These are phyloP conservation scores for Drosophila paranaensis DNA, from an alignment of 2,888 invertebrate genomes.

Conservation along the genomic window DNA sequence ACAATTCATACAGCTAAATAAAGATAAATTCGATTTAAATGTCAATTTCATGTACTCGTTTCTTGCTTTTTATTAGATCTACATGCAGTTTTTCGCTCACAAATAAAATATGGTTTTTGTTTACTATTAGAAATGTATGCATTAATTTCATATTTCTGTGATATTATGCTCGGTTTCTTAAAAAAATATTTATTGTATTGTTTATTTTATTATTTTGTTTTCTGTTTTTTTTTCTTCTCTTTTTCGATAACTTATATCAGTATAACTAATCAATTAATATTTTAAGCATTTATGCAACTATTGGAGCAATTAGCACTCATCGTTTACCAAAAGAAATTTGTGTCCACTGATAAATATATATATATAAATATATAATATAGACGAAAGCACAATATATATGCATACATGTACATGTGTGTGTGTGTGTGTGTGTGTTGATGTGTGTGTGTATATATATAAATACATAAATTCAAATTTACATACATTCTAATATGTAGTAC, in stretches of 20 bases:
- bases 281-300: slow-evolving; percentile 55
- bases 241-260: slow-evolving; percentile 50
- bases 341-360: slow-evolving; percentile 41
- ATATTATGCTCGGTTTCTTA: slow-evolving; percentile 71
- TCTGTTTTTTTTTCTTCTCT: slow-evolving; percentile 4
- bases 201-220: slow-evolving; percentile 12
- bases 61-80: slow-evolving; percentile 73
- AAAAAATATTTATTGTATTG: slow-evolving; percentile 77
- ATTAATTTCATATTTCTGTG: slow-evolving; percentile 68
- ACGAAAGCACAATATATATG: slow-evolving; percentile 33
- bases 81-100: slow-evolving; percentile 78
- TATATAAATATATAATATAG: slow-evolving; percentile 18
- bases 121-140: slow-evolving; percentile 73
- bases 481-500: slow-evolving; percentile 54
- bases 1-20: slow-evolving; percentile 16
- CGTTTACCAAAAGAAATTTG: slow-evolving; percentile 45
- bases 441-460: slow-evolving; percentile 35
- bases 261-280: slow-evolving; percentile 54
- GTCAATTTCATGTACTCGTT: slow-evolving; percentile 42
- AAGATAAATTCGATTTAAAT: slow-evolving; percentile 38
- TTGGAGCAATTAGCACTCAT: slow-evolving; percentile 61
- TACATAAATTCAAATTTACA: slow-evolving; percentile 64
- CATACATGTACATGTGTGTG: slow-evolving; percentile 17
- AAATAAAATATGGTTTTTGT: slow-evolving; percentile 73
- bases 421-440: background rate